A percentile compares a stretch with the other conserved stretches of the same genome.
Conservation (phyloP, 1,140 invertebrate genomes). For the Theocolax elegans region DNA sequence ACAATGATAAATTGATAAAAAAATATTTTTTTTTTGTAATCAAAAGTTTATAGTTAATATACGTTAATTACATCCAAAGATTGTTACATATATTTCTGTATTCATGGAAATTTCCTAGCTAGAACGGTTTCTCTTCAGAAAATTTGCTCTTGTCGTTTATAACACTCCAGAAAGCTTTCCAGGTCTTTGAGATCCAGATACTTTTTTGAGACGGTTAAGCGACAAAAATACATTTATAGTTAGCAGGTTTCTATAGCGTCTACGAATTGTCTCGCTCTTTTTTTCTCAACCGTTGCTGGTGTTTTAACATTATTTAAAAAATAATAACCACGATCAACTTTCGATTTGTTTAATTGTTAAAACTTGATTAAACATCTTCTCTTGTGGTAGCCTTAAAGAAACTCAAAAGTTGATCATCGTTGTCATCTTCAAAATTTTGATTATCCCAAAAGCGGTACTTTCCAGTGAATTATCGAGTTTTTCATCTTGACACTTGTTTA, state of each 20-base stretch:
- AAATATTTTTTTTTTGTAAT: no score
- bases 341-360: slow-evolving; percentile 8
- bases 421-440: background rate
- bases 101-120: background rate
- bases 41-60: no score
- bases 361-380: background rate
- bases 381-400: background rate
- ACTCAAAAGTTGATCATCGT: slow-evolving; percentile 37
- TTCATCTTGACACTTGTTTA: no score
- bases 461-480: slow-evolving; percentile 15
- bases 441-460: slow-evolving; percentile 28
- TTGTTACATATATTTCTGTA: background rate
- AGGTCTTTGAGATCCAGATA: background rate
- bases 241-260: background rate
- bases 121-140: background rate
- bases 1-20: no score
- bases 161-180: background rate
- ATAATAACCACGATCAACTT: slow-evolving; percentile 32
- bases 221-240: slow-evolving; percentile 18
- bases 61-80: no score
- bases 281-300: slow-evolving; percentile 42
- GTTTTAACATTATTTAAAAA: background rate
- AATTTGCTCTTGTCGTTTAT: slow-evolving; percentile 7
- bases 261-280: background rate
- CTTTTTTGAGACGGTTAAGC: background rate